Evolutionary conservation across 2,797 vertebrate genomes (phyloP).

Genomic region (Rhinogobio ventralis): DNA sequence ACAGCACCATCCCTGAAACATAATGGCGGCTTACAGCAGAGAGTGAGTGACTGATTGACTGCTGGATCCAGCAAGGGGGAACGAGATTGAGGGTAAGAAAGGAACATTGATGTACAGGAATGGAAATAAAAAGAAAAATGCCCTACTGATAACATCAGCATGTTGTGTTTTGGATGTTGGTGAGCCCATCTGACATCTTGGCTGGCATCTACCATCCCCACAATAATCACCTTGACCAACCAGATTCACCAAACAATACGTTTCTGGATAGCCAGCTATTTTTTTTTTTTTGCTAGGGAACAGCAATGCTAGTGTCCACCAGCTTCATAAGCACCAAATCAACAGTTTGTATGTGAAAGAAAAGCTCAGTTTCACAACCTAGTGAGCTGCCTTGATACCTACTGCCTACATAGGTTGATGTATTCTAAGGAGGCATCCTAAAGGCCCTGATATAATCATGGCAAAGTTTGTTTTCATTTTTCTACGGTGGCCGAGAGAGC

Average conservation of each 20-base stretch:
- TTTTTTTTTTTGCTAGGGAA: not conserved
- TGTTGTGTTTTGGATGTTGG: not conserved
- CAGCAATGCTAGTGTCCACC: not conserved
- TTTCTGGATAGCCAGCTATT: not conserved
- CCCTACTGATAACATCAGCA: not conserved
- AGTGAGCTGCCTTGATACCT: not conserved
- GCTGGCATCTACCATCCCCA: not conserved
- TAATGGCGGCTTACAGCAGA: conserved; percentile 61
- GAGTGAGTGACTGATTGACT: conserved; percentile 1
- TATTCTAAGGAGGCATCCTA: no score
- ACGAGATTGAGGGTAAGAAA: conserved; percentile 38
- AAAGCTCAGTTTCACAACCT: not conserved
- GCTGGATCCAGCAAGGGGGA: not conserved
- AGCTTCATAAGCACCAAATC: not conserved
- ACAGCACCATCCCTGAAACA: conserved; percentile 64
- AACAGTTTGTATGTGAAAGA: not conserved
- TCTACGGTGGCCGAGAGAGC: no score
- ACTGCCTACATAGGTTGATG: not conserved
- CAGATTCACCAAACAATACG: not conserved
- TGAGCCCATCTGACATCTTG: not conserved
- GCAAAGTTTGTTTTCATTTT: no score
- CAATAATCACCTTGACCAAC: not conserved
- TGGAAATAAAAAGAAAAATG: conserved; percentile 51
- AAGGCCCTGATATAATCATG: no score
- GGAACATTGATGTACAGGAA: conserved; percentile 54